Evolutionary conservation across 2,888 invertebrate species (phyloP).

Genomic region (Osmoderma eremita): DNA sequence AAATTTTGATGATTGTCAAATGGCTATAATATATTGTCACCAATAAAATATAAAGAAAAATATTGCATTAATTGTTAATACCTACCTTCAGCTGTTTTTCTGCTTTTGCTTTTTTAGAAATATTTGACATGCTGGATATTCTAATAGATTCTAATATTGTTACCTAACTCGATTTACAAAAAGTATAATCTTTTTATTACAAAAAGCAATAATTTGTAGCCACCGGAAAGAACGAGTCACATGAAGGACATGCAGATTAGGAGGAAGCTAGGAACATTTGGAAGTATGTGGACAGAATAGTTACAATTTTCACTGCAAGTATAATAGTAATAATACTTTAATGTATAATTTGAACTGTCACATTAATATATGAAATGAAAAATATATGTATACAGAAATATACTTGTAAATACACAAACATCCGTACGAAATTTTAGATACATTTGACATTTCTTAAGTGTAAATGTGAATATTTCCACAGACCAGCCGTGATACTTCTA

Average conservation of each 20-base stretch:
- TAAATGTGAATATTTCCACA: background rate
- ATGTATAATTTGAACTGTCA: too few species aligned
- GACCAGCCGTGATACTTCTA: too few species aligned
- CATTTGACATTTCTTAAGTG: background rate
- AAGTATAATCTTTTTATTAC: constrained; percentile 1
- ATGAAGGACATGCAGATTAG: too few species aligned
- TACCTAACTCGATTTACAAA: constrained; percentile 20
- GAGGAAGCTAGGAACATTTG: too few species aligned
- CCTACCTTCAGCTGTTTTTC: constrained; percentile 54
- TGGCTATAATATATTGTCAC: constrained; percentile 63
- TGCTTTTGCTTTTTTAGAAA: constrained; percentile 51
- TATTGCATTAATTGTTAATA: constrained; percentile 9
- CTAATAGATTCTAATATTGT: background rate
- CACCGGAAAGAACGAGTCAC: too few species aligned
- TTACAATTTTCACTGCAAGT: too few species aligned
- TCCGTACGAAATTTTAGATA: background rate
- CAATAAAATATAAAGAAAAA: constrained; percentile 6
- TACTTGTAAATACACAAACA: too few species aligned
- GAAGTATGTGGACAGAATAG: too few species aligned
- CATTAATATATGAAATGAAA: too few species aligned
- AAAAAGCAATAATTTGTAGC: too few species aligned
- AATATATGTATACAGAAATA: too few species aligned
- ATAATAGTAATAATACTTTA: too few species aligned
- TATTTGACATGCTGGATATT: constrained; percentile 53
- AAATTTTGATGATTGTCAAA: constrained; percentile 81